Evolutionary conservation across 35 echinoderm and acorn worm genomes (phyloP), one percentile per base, ranked within the genome.

Genomic region (Ophiothrix spiculata): DNA sequence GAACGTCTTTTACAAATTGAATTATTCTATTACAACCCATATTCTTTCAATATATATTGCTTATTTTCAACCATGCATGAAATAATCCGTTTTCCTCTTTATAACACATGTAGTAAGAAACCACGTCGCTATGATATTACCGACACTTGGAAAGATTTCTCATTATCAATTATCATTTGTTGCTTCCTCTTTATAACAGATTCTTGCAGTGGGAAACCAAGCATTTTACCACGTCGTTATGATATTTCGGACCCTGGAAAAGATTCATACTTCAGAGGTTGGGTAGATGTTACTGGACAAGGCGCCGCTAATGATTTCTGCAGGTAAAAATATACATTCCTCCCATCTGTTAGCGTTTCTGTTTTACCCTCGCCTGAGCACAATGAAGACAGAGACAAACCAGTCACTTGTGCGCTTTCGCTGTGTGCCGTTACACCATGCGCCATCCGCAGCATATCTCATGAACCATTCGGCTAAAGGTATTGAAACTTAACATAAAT

Each of bases 221-320:
- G 36, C 8, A 82, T 98, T 19, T 87, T 91, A 45, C 82, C 60
- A 33, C 95, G 95, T 74, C 84, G 95, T 0, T 93, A 93, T 74
- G 91, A 98, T 54, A 91, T 98, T 40, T 86, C 60, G 0, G 88
- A 98, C n/a, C 81, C 85, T 36, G 95, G 95, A 0, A 75, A 93
- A 85, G 39, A 80, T 0, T 76, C 77, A 11, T 86, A 92, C 40
- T 98, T 93, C 56, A 74, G 88, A 39, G 95, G 95, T 16, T 93
- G 95, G 95, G 95, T 89, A 38, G 95, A 98, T 36, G 91, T 98
- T 11, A 81, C 88, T 32, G 95, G 95, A 86, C 95, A 98, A 77
- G 95, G 95, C 29, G 95, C 95, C 31, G 95, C 95, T 60, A 98
- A 98, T 56, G 95, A 98, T 82, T 98, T 88, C 63, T 98, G 95